Evolutionary conservation across 2,888 invertebrate species (phyloP).

Genomic region (Myopa tessellatipennis): DNA sequence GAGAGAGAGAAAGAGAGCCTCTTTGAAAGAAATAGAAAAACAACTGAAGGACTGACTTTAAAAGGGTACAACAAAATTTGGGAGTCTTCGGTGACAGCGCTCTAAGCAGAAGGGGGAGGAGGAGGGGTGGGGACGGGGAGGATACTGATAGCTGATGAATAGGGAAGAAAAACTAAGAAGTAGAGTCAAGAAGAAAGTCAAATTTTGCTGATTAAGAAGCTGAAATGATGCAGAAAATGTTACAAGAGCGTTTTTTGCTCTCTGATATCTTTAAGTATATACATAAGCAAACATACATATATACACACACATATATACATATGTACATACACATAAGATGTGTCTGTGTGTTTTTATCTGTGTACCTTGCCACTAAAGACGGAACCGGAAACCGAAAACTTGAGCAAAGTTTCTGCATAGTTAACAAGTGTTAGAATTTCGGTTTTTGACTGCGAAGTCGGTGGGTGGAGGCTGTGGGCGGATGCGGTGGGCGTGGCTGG

Average conservation of each 20-base stretch:
- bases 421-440: conserved; percentile 6
- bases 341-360: background rate
- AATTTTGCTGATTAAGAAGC: background rate
- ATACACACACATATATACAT: no score
- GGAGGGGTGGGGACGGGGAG: no score
- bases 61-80: no score
- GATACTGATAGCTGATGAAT: background rate
- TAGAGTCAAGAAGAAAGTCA: background rate
- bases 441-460: background rate
- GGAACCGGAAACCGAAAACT: background rate
- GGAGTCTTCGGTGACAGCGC: no score
- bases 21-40: background rate
- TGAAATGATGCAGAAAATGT: background rate
- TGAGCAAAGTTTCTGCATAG: conserved; percentile 7
- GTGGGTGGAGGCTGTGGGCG: background rate
- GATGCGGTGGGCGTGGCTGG: background rate
- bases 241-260: background rate
- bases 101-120: no score
- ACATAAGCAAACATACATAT: no score
- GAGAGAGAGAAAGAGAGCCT: background rate
- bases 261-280: no score
- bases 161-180: background rate
- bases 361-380: background rate
- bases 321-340: no score
- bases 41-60: background rate